Percentiles rank a stretch among this genome's conserved stretches.
Evolutionary conservation across 2,888 invertebrate species (phyloP).

Genomic region (Amphimallon solstitiale): DNA sequence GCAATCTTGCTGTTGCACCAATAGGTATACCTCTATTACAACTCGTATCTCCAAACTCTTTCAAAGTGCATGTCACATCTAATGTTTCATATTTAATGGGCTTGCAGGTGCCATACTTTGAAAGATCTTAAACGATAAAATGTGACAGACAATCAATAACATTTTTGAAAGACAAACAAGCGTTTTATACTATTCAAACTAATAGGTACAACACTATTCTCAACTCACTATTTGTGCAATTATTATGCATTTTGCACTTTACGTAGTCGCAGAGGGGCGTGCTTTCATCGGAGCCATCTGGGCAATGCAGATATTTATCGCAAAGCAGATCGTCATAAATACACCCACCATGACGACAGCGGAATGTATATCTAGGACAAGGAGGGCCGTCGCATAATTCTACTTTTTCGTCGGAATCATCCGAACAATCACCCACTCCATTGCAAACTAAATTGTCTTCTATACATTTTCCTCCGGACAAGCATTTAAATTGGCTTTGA

Average conservation of each 20-base stretch:
- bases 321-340: constrained; percentile 44
- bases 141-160: too few species aligned
- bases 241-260: not conserved
- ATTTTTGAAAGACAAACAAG: too few species aligned
- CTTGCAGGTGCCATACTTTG: constrained; percentile 45
- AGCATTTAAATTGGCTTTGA: constrained; percentile 48
- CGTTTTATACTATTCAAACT: too few species aligned
- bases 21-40: constrained; percentile 56
- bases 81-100: constrained; percentile 48
- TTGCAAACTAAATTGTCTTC: constrained; percentile 44
- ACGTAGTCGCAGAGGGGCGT: constrained; percentile 40
- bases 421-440: constrained; percentile 47
- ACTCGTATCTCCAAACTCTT: constrained; percentile 53
- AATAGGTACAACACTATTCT: too few species aligned
- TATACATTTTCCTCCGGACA: constrained; percentile 48
- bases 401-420: constrained; percentile 50
- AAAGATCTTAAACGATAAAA: too few species aligned
- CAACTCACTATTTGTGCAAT: not conserved
- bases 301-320: constrained; percentile 47
- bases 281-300: constrained; percentile 49
- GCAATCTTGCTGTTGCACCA: constrained; percentile 55
- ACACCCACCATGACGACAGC: constrained; percentile 47
- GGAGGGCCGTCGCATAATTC: constrained; percentile 38
- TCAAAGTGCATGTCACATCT: constrained; percentile 52
- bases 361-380: constrained; percentile 45